phyloP scores from a whole-genome alignment of 2,797 vertebrate species.

The Cirrhinus mrigala region DNA sequence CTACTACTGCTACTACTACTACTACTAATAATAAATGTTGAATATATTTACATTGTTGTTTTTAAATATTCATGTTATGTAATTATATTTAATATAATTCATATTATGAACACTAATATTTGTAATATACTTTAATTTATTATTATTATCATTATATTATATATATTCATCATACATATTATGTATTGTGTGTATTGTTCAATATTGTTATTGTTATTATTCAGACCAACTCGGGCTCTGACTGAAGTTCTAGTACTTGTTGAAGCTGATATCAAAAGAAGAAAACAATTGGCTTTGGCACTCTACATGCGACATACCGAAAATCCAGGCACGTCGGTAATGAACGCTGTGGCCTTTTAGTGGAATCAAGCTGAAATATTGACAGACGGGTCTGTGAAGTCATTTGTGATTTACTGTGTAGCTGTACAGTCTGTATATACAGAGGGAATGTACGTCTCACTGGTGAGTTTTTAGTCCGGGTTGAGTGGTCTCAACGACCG shows the following conservation, averaged over 20 bases:
- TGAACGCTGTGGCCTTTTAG: slow-evolving; percentile 24
- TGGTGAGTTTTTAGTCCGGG: slow-evolving; percentile 47
- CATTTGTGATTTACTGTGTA: slow-evolving; percentile 21
- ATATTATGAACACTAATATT: too few relatives aligned
- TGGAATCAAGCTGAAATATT: slow-evolving; percentile 24
- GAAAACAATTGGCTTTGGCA: background rate
- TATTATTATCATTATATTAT: too few relatives aligned
- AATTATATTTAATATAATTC: too few relatives aligned
- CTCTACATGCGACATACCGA: background rate
- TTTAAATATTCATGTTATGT: too few relatives aligned
- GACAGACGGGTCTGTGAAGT: slow-evolving; percentile 26
- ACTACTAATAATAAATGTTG: too few relatives aligned
- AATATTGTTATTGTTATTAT: too few relatives aligned
- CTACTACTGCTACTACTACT: too few relatives aligned
- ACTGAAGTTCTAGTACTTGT: background rate
- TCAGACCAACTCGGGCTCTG: too few relatives aligned
- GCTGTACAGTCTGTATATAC: slow-evolving; percentile 28
- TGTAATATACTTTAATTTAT: too few relatives aligned
- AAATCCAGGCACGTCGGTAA: slow-evolving; percentile 4
- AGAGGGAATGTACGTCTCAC: slow-evolving; percentile 26
- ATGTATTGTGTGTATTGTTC: too few relatives aligned
- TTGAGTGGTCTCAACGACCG: slow-evolving; percentile 34
- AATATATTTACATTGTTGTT: too few relatives aligned
- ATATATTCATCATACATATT: too few relatives aligned
- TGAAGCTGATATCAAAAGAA: background rate